phyloP scores from a whole-genome alignment of 2,797 vertebrate genomes.

The Choloepus didactylus region DNA sequence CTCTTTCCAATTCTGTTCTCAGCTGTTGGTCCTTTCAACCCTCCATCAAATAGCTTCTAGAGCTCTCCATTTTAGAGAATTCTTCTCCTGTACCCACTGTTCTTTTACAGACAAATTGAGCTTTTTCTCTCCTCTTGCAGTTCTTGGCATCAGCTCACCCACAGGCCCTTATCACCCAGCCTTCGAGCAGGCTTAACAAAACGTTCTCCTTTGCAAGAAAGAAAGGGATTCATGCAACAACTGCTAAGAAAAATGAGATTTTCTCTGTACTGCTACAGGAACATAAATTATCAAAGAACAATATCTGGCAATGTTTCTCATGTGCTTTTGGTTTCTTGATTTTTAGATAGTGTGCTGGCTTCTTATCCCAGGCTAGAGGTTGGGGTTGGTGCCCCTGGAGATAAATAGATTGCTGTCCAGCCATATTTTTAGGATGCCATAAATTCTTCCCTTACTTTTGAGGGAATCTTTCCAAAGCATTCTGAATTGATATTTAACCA shows the following conservation, averaged over 20 bases:
- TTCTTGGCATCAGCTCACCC: background rate
- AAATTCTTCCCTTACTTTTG: background rate
- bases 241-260: background rate
- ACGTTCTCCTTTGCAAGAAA: background rate
- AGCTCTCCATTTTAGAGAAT: background rate
- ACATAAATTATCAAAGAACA: background rate
- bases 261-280: background rate
- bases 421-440: background rate
- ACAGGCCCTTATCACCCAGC: background rate
- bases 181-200: background rate
- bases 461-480: conserved; percentile 47
- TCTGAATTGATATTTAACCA: conserved; percentile 12
- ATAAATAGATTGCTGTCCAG: background rate
- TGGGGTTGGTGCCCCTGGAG: background rate
- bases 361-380: background rate
- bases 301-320: background rate
- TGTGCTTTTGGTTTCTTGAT: conserved; percentile 11
- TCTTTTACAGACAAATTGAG: conserved; percentile 1
- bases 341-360: conserved; percentile 23
- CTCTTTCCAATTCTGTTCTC: background rate
- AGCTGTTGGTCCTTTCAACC: background rate
- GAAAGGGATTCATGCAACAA: background rate
- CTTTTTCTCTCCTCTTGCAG: background rate
- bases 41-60: background rate
- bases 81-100: background rate